Evolutionary conservation across 2,888 invertebrate genomes (phyloP), one percentile per base, ranked within the genome.

Genomic region (Crematogaster levior): DNA sequence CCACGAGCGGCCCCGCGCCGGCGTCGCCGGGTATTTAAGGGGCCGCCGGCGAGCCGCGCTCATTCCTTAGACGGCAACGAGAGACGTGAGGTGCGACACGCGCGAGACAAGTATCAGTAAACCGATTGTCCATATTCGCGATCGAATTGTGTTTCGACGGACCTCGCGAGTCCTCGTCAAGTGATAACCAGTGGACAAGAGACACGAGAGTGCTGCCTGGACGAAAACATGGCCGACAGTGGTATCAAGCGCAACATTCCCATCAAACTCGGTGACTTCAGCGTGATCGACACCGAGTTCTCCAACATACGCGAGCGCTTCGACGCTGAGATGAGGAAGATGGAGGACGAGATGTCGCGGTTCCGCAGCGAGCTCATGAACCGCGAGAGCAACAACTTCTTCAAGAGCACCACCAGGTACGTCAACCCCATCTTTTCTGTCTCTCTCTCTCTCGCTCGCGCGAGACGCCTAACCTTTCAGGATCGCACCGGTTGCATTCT

Each of bases 341-440:
- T 99, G 98, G 99, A 99, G 96, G 99, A 99, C 93, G 99, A 99
- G 95, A 99, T 99, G 99, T 97, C 97, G 95, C 97, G 97, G 95
- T 98, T 98, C 96, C 96, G 98, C 92, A 97, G 97, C 90, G 98
- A 98, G 95, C 96, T 98, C 88, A 98, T 98, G 97, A 98, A 98
- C 95, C 97, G 98, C 93, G 98, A 98, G 95, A 97, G 97, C 93
- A 97, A 97, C 95, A 97, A 98, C 94, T 98, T 98, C 96, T 98
- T 98, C 95, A 97, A 98, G 95, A 97, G 97, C 95, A 97, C 98
- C 92, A 97, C 97, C 94, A 98, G 98, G 98, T 98, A 96, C 30
- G 81, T 82, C 60, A 24, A 51, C 48, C 48, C 48, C 6, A 34
- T 34, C 34, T 34, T 6, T 34, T 34, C 3, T 34, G n/a, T 30